A percentile compares a stretch with the other conserved stretches of the same genome.
Evolutionary conservation across 2,888 invertebrate genomes (phyloP).

Genomic region (Anoplius nigerrimus): DNA sequence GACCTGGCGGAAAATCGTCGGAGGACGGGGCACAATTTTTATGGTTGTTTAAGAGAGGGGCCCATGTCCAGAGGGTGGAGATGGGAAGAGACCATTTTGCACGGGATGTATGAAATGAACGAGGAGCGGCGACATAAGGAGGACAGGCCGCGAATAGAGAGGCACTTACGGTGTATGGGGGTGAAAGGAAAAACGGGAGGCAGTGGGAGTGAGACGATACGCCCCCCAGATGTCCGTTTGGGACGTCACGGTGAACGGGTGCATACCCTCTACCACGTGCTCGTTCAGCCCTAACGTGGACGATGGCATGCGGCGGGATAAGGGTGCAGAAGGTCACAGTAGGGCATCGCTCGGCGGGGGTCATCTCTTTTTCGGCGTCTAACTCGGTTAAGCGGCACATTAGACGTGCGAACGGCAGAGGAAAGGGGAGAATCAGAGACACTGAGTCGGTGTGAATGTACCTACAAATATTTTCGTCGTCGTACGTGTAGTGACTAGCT

Average conservation of each 20-base stretch:
- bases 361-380: slow-evolving; percentile 46
- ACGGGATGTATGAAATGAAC: slow-evolving; percentile 31
- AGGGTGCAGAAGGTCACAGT: slow-evolving; percentile 56
- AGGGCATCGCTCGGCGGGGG: slow-evolving; percentile 40
- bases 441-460: no score
- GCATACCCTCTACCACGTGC: background rate
- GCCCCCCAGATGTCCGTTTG: slow-evolving; percentile 69
- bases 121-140: slow-evolving; percentile 35
- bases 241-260: slow-evolving; percentile 12
- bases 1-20: no score
- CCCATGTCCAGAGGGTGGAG: no score
- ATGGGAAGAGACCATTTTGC: slow-evolving; percentile 9
- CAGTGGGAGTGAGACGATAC: slow-evolving; percentile 55
- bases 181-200: slow-evolving; percentile 1
- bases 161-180: slow-evolving; percentile 44
- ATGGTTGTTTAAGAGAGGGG: background rate
- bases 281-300: slow-evolving; percentile 1
- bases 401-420: slow-evolving; percentile 6
- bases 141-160: slow-evolving; percentile 38
- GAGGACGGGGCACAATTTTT: background rate
- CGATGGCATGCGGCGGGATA: slow-evolving; percentile 42
- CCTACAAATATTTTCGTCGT: no score
- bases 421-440: no score
- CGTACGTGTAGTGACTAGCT: no score
- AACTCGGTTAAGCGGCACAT: slow-evolving; percentile 50